Evolutionary conservation across 2,113 vertebrate genomes (phyloP), one percentile per base, ranked within the genome.

Genomic region (Seriola aureovittata): DNA sequence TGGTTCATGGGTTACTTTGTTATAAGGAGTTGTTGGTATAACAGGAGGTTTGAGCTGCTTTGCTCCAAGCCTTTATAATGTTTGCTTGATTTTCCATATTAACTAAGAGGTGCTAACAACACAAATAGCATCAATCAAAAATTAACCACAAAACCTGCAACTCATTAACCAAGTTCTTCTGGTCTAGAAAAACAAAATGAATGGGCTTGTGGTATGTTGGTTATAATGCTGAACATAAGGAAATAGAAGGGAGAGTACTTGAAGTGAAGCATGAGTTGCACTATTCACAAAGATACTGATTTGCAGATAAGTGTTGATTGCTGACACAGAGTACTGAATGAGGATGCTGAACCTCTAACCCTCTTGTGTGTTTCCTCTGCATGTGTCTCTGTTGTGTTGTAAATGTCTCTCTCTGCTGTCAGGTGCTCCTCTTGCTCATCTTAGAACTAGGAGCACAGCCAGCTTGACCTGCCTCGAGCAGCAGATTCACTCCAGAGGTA

Each of bases 391-490:
- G 48, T 81, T 81, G 59, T 67, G 42, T 29, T 59, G 95, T 97
- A 96, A 97, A 95, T 95, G 78, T 96, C 92, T 98, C 90, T 97
- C 95, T 97, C 96, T 95, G 95, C 96, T 95, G 91, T 97, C 96
- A 99, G 98, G 97, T 97, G 96, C 96, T 85, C 96, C 98, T 95
- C 97, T 99, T 94, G 95, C 96, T 95, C 96, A 97, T 96, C 98
- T 99, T 97, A 98, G 98, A 98, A 99, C 97, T 97, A 98, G 97
- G 93, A 99, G 98, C 93, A 97, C 97, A 95, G 97, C 97, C 96
- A 99, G 97, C 96, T 95, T 99, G 97, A 96, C 97, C 96, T 97
- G 95, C 95, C 96, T 98, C 93, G 96, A 99, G 93, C 97, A 98
- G 91, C 97, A 98, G 88, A 96, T 96, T 95, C 97, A 96, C 96